Evolutionary conservation across 1,140 invertebrate genomes (phyloP), one percentile per base, ranked within the genome.

Genomic region (Yoshiicerus persimilis): DNA sequence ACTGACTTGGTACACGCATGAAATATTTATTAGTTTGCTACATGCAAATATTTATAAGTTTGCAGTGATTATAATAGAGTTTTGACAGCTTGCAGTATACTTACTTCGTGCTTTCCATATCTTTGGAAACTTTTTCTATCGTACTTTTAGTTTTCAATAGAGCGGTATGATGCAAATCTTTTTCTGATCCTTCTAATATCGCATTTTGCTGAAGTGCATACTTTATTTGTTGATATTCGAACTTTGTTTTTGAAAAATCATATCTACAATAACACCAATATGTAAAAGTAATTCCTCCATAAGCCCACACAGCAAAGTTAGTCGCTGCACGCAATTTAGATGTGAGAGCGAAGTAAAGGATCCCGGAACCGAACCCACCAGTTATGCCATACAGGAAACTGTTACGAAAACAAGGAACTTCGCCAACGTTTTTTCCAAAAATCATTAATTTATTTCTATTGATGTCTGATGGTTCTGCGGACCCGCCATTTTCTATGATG

Each of bases 391-490:
- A 94, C 0, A 95, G 85, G 89, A 94, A 94, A 91, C 94, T 95
- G 83, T 93, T 93, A 80, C 94, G 93, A 91, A 95, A 95, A 91
- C 95, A 95, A 27, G 95, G 95, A 86, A 95, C 94, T 92, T 94
- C 93, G 30, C 93, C 93, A 6, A 95, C 90, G 92, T 95, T 94
- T 90, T 93, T 92, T 23, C 94, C 94, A 92, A 95, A 95, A 87
- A 95, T 83, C 6, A 92, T 91, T 10, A 94, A 32, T 66, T 88
- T 87, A 11, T 47, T 62, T 32, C 75, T 30, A n/a, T 88, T 64
- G 13, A 84, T 23, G n/a, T 83, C 87, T 30, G 30, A 0, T 11
- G 13, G 3, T 27, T 25, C 64, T 66, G 23, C 56, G 23, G 25
- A 27, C 4, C 70, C 10, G 70, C 9, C 70, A 77, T 77, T 77